A percentile compares a stretch with the other conserved stretches of the same genome.
These are phyloP conservation scores for Synodontis membranacea DNA, from an alignment of 2,113 vertebrate genomes.

Conservation along the genomic window DNA sequence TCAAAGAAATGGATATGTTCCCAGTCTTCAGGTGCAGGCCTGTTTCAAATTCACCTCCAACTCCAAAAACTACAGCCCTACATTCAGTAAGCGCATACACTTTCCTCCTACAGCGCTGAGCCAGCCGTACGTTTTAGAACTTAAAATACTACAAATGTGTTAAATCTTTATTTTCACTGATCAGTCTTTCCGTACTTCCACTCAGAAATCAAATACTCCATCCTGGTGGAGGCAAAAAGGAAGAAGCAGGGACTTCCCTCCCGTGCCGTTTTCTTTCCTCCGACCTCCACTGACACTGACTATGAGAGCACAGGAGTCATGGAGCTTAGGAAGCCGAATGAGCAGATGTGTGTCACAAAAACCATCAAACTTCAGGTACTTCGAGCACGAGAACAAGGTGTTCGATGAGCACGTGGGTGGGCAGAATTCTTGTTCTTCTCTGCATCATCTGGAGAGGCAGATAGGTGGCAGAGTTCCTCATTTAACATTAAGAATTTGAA, in stretches of 20 bases:
- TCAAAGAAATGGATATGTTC: constrained; percentile 10
- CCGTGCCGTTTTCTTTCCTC: constrained; percentile 74
- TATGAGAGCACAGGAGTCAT: constrained; percentile 69
- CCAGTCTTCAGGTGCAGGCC: constrained; percentile 80
- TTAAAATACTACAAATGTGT: constrained; percentile 3
- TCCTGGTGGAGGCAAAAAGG: constrained; percentile 80
- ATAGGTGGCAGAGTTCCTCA: neutral
- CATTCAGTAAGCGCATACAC: constrained; percentile 78
- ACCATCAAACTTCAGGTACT: constrained; percentile 80
- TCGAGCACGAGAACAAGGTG: neutral
- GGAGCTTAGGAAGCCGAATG: constrained; percentile 71
- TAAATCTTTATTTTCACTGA: neutral
- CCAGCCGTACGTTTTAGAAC: too few species aligned
- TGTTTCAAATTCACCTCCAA: constrained; percentile 87
- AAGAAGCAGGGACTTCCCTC: constrained; percentile 67
- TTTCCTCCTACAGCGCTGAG: neutral
- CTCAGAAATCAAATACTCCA: constrained; percentile 75
- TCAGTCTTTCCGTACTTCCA: neutral
- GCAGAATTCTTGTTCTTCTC: neutral
- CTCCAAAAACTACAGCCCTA: constrained; percentile 75
- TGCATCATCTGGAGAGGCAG: neutral
- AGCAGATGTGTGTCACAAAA: constrained; percentile 67
- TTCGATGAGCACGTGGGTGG: neutral
- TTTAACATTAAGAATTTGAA: too few species aligned
- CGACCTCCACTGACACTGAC: constrained; percentile 35